Evolutionary conservation across 30 jellyfish, hydroid and myxozoan species (phyloP), one percentile per base, ranked within the genome.

Genomic region (Mastigias papua): DNA sequence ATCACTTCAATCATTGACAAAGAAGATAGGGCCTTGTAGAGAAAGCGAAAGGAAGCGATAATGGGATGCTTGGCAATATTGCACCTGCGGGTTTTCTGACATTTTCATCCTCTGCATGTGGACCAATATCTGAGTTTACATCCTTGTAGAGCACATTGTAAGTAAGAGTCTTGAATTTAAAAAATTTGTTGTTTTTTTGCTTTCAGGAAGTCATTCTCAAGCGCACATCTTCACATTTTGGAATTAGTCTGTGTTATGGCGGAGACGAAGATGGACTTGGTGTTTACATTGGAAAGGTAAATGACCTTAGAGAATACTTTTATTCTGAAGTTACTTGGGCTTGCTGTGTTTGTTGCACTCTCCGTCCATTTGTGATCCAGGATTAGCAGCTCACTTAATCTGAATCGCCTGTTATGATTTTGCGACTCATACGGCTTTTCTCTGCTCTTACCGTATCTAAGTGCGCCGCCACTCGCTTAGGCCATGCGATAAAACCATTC

Each of bases 231-330:
- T 90, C 92, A 20, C 74, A 48, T 34, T 78, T 84, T 67, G 99
- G 99, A 22, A 64, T 95, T 51, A 62, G 63, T 17, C 70, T 95
- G 60, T 89, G 97, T 65, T 77, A 69, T 32, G 97, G 98, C 74
- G 98, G 98, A 3, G 97, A 84, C 61, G 98, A 84, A 17, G 90
- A 57, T n/a, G 97, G 63, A 37, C 91, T 80, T 77, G 96, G 98
- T 60, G 99, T 95, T 37, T 95, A 87, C 82, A 78, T 95, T 13
- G 91, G 93, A 33, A 95, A 89, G 90, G 99, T 95, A 78, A 85
- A 89, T 8, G 69, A 37, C 69, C 69, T 46, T 46, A 8, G 16
- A 49, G 33, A 8, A 11, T 35, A 27, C 64, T 63, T 31, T 15
- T 17, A 1, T 73, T 13, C 60, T 26, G 15, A 31, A 28, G 49